A percentile compares a stretch with the other conserved stretches of the same genome.
Evolutionary conservation across 1,140 invertebrate genomes (phyloP).

Genomic region (Harpegnathos saltator): DNA sequence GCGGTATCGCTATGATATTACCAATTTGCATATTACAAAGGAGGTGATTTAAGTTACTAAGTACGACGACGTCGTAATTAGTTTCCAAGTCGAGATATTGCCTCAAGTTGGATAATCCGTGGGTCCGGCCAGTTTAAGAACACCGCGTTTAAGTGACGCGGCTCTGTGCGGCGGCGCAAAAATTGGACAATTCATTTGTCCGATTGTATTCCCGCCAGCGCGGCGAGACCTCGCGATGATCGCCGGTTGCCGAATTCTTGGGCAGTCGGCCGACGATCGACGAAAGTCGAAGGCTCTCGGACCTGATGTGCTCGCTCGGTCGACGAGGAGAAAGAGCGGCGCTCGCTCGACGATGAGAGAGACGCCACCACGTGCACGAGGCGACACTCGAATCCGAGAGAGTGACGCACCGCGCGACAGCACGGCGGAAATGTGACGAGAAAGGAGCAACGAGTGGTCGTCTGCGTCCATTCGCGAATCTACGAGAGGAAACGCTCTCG

Average conservation of each 20-base stretch:
- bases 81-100: conserved; percentile 21
- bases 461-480: neutral
- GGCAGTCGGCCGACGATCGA: no score
- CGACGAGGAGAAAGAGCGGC: no score
- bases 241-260: no score
- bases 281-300: no score
- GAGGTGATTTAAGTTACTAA: conserved; percentile 50
- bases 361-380: no score
- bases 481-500: conserved; percentile 50
- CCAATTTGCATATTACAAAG: conserved; percentile 33
- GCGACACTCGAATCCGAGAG: no score
- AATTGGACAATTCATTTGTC: neutral
- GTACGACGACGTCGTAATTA: conserved; percentile 41
- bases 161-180: neutral
- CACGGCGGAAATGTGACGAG: no score
- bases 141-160: neutral
- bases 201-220: neutral
- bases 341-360: no score
- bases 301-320: no score
- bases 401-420: no score
- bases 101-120: conserved; percentile 1
- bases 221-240: no score
- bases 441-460: no score
- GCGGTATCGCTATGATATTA: neutral
- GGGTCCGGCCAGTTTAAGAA: conserved; percentile 7